Percentiles rank a stretch among this genome's conserved stretches.
Evolutionary conservation across 2,797 vertebrate species (phyloP).

Genomic region (Neostethus bicornis): DNA sequence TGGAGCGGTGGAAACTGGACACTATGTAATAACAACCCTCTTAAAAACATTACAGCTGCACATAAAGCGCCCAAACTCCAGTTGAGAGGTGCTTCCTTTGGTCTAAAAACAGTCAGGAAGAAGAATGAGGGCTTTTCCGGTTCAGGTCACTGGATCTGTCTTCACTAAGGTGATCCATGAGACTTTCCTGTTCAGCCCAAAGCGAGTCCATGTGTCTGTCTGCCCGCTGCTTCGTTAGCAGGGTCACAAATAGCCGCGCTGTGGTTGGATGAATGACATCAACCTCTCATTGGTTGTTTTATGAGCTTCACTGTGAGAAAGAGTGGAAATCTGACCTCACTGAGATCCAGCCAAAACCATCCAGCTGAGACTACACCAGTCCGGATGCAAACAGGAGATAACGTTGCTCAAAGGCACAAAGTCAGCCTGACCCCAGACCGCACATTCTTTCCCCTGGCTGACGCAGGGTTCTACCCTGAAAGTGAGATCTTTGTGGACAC

Average conservation of each 20-base stretch:
- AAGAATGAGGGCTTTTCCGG: conserved; percentile 44
- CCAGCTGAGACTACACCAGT: conserved; percentile 14
- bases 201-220: conserved; percentile 52
- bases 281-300: conserved; percentile 71
- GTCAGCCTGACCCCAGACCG: conserved; percentile 38
- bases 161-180: conserved; percentile 52
- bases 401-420: conserved; percentile 13
- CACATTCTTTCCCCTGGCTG: conserved; percentile 70
- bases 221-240: conserved; percentile 42
- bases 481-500: conserved; percentile 59
- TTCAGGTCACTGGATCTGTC: conserved; percentile 64
- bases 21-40: conserved; percentile 74
- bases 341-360: conserved; percentile 41
- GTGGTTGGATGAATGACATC: conserved; percentile 71
- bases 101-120: conserved; percentile 48
- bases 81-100: conserved; percentile 79
- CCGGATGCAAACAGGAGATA: conserved; percentile 13
- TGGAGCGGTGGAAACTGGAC: conserved; percentile 69
- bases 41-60: conserved; percentile 78
- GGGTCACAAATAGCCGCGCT: conserved; percentile 64
- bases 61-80: conserved; percentile 69
- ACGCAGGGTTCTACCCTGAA: conserved; percentile 59
- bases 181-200: conserved; percentile 47
- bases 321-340: conserved; percentile 52
- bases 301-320: conserved; percentile 67